phyloP scores from a whole-genome alignment of 2,888 invertebrate species.

The Platynereis dumerilii region DNA sequence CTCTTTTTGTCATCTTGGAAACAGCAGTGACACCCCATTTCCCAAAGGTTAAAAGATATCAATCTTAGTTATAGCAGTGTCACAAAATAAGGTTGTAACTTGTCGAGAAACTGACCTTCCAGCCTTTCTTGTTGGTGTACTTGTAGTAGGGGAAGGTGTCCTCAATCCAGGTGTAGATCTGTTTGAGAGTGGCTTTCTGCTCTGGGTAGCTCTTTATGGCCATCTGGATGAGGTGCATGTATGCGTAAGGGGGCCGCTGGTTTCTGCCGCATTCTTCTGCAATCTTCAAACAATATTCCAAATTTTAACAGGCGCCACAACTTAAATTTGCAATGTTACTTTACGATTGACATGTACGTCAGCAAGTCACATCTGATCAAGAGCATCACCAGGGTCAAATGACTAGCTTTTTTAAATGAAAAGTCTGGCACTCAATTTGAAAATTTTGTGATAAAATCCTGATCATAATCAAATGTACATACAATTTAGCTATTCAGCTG shows the following conservation, averaged over 20 bases:
- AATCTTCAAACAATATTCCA: slow-evolving; percentile 44
- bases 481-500: neutral
- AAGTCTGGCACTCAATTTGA: too few species aligned
- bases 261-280: slow-evolving; percentile 45
- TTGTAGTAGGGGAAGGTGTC: slow-evolving; percentile 55
- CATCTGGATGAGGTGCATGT: slow-evolving; percentile 58
- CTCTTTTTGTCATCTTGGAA: too few species aligned
- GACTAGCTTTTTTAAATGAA: too few species aligned
- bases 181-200: slow-evolving; percentile 51
- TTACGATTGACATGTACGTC: too few species aligned
- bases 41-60: too few species aligned
- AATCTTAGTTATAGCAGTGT: neutral
- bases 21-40: too few species aligned
- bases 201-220: slow-evolving; percentile 52
- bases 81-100: too few species aligned
- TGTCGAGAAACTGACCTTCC: slow-evolving; percentile 48
- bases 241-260: slow-evolving; percentile 55
- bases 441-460: neutral
- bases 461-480: neutral
- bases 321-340: too few species aligned
- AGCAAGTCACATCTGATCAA: too few species aligned
- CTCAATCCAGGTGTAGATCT: slow-evolving; percentile 59
- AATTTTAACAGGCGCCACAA: too few species aligned
- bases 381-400: too few species aligned
- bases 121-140: slow-evolving; percentile 50